A percentile compares a stretch with the other conserved stretches of the same genome.
phyloP scores from a whole-genome alignment of 2,888 invertebrate genomes.

The Elysia crispata region DNA sequence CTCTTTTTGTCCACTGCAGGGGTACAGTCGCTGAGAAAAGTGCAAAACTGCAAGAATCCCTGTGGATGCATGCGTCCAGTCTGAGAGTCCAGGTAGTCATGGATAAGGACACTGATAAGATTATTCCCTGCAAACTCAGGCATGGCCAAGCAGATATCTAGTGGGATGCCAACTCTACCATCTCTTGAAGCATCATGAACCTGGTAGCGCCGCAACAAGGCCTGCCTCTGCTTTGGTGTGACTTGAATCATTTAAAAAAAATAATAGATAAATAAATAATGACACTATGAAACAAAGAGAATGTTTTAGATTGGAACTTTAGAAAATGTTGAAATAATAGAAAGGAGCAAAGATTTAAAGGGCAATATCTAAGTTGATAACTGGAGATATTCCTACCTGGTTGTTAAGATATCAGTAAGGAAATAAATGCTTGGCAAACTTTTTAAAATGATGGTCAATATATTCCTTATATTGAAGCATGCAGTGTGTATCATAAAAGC shows the following conservation, averaged over 20 bases:
- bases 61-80: conserved; percentile 59
- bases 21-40: conserved; percentile 59
- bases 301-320: too few species aligned
- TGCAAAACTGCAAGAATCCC: conserved; percentile 61
- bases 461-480: too few species aligned
- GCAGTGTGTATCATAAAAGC: too few species aligned
- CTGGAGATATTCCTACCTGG: too few species aligned
- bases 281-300: too few species aligned
- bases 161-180: conserved; percentile 58
- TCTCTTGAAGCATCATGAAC: conserved; percentile 58
- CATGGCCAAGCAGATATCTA: conserved; percentile 59
- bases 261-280: too few species aligned
- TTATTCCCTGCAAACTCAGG: conserved; percentile 65
- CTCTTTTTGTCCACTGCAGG: conserved; percentile 61
- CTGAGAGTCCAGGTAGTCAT: conserved; percentile 54
- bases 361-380: too few species aligned
- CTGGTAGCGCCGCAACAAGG: conserved; percentile 59
- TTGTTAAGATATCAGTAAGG: too few species aligned
- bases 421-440: too few species aligned
- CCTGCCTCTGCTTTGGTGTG: conserved; percentile 56
- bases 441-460: too few species aligned
- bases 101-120: conserved; percentile 60
- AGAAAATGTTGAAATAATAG: too few species aligned
- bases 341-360: too few species aligned
- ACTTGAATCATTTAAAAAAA: conserved; percentile 51